A percentile compares a stretch with the other conserved stretches of the same genome.
Conservation (phyloP, 2,113 vertebrate species). For the Tiliqua scincoides region DNA sequence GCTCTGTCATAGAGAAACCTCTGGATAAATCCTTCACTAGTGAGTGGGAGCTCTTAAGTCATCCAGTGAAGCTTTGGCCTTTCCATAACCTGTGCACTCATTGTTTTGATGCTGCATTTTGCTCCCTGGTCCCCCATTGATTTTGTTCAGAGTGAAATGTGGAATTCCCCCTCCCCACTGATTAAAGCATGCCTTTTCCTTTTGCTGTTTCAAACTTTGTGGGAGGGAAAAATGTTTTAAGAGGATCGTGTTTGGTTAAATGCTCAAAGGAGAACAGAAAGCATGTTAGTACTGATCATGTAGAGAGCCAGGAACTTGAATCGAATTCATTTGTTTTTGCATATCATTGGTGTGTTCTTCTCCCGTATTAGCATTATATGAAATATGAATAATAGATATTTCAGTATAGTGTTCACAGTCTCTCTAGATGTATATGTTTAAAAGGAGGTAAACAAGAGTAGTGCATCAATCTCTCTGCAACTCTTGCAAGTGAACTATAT, state of each 20-base stretch:
- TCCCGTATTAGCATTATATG: background rate
- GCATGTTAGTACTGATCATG: slow-evolving; percentile 59
- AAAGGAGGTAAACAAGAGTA: background rate
- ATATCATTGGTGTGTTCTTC: rapidly evolving
- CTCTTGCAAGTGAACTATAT: background rate
- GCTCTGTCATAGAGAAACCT: slow-evolving; percentile 86
- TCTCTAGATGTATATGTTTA: background rate
- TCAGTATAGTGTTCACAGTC: background rate
- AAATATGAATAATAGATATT: background rate
- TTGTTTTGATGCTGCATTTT: slow-evolving; percentile 70
- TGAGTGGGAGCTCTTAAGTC: slow-evolving; percentile 87
- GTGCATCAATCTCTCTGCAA: background rate
- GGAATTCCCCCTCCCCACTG: slow-evolving; percentile 2
- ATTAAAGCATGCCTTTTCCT: slow-evolving; percentile 72
- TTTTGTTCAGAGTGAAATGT: slow-evolving; percentile 55
- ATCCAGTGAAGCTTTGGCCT: slow-evolving; percentile 78
- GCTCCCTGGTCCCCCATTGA: slow-evolving; percentile 59
- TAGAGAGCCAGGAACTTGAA: slow-evolving; percentile 50
- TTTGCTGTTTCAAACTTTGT: slow-evolving; percentile 67
- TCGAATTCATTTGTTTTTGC: background rate
- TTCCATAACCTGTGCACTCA: slow-evolving; percentile 72
- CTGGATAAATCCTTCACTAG: slow-evolving; percentile 88
- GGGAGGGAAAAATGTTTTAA: slow-evolving; percentile 18
- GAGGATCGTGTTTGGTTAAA: slow-evolving; percentile 36
- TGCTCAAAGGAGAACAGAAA: slow-evolving; percentile 36